A percentile compares a stretch with the other conserved stretches of the same genome.
Conservation (phyloP, 1,140 invertebrate species). For the Solenopsis invicta region DNA sequence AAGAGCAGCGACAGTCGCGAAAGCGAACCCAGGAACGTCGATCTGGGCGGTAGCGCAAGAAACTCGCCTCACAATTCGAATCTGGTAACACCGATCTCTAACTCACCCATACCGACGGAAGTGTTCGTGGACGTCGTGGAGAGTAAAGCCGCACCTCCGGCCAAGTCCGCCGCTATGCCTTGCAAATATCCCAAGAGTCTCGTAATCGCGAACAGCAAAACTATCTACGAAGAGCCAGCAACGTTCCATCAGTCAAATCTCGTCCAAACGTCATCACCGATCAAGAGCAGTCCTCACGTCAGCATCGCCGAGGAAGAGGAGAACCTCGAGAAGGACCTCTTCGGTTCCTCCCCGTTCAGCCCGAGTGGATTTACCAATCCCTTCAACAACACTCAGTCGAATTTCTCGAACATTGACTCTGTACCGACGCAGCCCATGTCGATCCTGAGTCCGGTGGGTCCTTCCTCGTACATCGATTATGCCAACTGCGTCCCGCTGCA, state of each 20-base stretch:
- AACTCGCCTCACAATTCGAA: slow-evolving; percentile 75
- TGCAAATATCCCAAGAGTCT: slow-evolving; percentile 49
- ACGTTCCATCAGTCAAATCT: not conserved
- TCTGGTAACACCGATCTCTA: slow-evolving; percentile 63
- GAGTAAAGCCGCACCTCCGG: not conserved
- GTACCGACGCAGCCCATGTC: slow-evolving; percentile 5
- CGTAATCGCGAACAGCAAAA: not conserved
- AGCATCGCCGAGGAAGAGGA: slow-evolving; percentile 20
- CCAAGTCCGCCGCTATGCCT: slow-evolving; percentile 10
- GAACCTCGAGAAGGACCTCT: slow-evolving; percentile 84
- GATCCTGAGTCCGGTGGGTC: slow-evolving; percentile 31
- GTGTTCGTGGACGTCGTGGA: slow-evolving; percentile 12
- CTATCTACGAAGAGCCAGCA: not conserved
- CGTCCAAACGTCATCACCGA: not conserved
- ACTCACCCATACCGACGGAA: not conserved
- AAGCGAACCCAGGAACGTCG: slow-evolving; percentile 71
- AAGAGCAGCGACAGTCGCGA: slow-evolving; percentile 79
- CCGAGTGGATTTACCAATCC: slow-evolving; percentile 82
- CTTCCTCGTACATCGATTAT: slow-evolving; percentile 40
- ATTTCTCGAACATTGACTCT: slow-evolving; percentile 40
- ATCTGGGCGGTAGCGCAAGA: slow-evolving; percentile 62
- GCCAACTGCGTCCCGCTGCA: slow-evolving; percentile 9
- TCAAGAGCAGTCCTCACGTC: not conserved
- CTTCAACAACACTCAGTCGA: slow-evolving; percentile 75
- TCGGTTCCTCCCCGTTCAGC: slow-evolving; percentile 88